phyloP scores from a whole-genome alignment of 1,140 invertebrate genomes.

The Ectropis grisescens region DNA sequence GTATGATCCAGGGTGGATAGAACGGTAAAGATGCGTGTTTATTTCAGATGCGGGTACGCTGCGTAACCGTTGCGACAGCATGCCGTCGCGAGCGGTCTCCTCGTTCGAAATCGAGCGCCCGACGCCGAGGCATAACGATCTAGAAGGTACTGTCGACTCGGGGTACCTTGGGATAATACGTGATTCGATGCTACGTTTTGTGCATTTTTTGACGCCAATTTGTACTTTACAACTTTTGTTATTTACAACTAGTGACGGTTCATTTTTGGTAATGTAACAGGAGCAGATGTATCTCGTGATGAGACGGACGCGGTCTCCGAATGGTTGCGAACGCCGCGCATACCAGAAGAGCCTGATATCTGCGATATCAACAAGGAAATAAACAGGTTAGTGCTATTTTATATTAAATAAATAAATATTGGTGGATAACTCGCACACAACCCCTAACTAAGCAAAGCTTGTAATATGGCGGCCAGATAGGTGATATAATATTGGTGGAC shows the following conservation, averaged over 20 bases:
- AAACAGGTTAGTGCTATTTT: slow-evolving; percentile 31
- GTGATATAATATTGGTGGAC: no score
- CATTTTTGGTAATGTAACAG: no score
- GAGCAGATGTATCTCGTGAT: slow-evolving; percentile 45
- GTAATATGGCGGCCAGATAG: no score
- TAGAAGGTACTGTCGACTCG: slow-evolving; percentile 18
- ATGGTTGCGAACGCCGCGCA: slow-evolving; percentile 50
- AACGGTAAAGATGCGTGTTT: slow-evolving; percentile 6
- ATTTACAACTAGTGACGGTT: no score
- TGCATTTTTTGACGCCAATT: no score
- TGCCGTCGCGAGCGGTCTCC: slow-evolving; percentile 75
- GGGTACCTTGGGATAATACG: no score
- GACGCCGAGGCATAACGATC: slow-evolving; percentile 21
- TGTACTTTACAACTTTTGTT: no score
- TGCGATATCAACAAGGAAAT: slow-evolving; percentile 43
- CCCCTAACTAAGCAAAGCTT: no score
- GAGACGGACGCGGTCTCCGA: slow-evolving; percentile 42
- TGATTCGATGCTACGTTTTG: no score
- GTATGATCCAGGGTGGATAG: no score
- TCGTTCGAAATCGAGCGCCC: slow-evolving; percentile 53
- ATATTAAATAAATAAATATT: no score
- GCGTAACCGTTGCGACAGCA: slow-evolving; percentile 84
- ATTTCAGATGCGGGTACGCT: slow-evolving; percentile 37
- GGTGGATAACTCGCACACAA: no score
- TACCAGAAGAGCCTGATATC: slow-evolving; percentile 52